A percentile compares a stretch with the other conserved stretches of the same genome.
Conservation (phyloP, 92 coral and sea anemone species). For the Siderastrea siderea region DNA sequence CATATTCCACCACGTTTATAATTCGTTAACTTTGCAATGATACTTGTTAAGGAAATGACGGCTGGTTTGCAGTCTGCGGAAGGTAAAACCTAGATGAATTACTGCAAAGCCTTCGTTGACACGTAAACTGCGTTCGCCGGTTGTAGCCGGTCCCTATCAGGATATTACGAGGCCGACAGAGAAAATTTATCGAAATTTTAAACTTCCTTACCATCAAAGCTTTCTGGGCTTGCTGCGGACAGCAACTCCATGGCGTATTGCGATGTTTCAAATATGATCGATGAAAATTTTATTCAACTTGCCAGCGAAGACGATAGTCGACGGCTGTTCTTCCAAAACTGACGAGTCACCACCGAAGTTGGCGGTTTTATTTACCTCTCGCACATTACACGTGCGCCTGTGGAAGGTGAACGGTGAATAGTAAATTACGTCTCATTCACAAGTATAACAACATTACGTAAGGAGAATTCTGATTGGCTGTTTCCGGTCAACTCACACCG, state of each 20-base stretch:
- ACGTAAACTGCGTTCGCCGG: too few relatives aligned
- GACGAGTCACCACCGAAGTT: not conserved
- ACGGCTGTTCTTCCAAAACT: not conserved
- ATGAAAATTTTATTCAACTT: too few relatives aligned
- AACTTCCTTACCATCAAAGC: conserved; percentile 18
- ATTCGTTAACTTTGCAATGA: too few relatives aligned
- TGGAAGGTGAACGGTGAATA: not conserved
- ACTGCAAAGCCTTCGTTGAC: too few relatives aligned
- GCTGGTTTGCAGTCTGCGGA: too few relatives aligned
- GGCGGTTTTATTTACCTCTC: conserved; percentile 17
- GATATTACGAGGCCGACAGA: too few relatives aligned
- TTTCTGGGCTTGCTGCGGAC: conserved; percentile 24
- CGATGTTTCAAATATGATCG: not conserved
- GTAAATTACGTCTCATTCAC: not conserved
- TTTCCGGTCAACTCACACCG: not conserved
- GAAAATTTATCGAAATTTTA: not conserved
- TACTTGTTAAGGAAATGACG: too few relatives aligned
- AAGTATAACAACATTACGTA: conserved; percentile 21
- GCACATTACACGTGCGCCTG: conserved; percentile 24
- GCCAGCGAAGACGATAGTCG: too few relatives aligned
- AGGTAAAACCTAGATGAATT: too few relatives aligned
- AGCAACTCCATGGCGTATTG: conserved; percentile 10
- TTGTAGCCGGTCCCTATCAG: too few relatives aligned
- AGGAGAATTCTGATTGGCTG: conserved; percentile 31
- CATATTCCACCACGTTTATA: too few relatives aligned